Evolutionary conservation across 2,888 invertebrate genomes (phyloP), one percentile per base, ranked within the genome.

Genomic region (Sussaba pulchella): DNA sequence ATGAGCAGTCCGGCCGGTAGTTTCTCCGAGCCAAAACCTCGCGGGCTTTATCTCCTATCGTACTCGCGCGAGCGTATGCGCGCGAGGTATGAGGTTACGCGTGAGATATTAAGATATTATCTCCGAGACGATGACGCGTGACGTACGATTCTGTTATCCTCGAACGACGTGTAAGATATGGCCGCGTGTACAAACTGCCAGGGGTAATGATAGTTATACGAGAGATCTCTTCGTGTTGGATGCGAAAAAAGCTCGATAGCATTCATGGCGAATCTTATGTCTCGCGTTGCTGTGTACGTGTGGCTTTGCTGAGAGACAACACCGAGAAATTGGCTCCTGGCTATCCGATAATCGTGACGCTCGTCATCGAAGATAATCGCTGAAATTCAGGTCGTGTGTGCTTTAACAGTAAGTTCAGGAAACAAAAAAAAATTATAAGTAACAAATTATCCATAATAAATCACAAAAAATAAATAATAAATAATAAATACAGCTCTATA

Each of bases 181-280:
- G 80, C 81, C 83, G 39, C 71, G 75, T 69, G 81, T 73, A 83
- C 73, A 83, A 84, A 83, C 72, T 74, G 71, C 82, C 72, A 63
- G 10, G 66, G 73, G 59, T 86, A 85, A 87, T 87, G 85, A 87
- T 87, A 86, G 86, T 86, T 82, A 84, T 85, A 83, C 81, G 74
- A 78, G 81, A 57, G 72, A 64, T 69, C 43, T 54, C n/a, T n/a
- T n/a, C 64, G 73, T 41, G 52, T 41, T 47, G 75, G 67, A 78
- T 73, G 73, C 73, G 74, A 78, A 36, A 71, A 78, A 36, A 71
- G 41, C 39, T 41, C 41, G 50, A 31, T 47, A 47, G 57, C 57
- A 61, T 52, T 50, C 72, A 24, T 52, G 26, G 43, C 31, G 47
- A 64, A 69, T 81, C 57, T 50, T 64, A n/a, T 31, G 4, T 31